phyloP scores from a whole-genome alignment of 2,113 vertebrate genomes.

The Atherinomorus stipes region DNA sequence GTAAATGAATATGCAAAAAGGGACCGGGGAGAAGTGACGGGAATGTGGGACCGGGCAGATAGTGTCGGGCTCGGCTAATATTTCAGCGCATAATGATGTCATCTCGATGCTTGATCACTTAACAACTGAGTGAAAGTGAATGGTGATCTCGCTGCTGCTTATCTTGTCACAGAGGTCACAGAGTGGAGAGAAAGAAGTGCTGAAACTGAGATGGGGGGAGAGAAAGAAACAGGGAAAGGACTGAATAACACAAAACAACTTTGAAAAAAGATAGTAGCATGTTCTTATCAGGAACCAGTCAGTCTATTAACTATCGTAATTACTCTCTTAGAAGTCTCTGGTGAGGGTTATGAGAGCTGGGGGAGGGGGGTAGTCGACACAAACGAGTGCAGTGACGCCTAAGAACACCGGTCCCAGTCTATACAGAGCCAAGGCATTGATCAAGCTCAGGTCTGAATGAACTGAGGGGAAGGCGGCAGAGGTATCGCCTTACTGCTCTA shows the following conservation, averaged over 20 bases:
- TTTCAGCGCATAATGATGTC: slow-evolving; percentile 67
- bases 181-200: background rate
- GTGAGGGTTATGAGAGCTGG: slow-evolving; percentile 23
- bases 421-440: slow-evolving; percentile 84
- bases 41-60: slow-evolving; percentile 35
- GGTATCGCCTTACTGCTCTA: slow-evolving; percentile 74
- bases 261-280: background rate
- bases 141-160: slow-evolving; percentile 46
- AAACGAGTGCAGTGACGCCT: slow-evolving; percentile 81
- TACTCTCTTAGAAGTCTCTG: slow-evolving; percentile 51
- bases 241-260: background rate
- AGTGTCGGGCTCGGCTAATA: slow-evolving; percentile 45
- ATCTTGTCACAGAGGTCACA: slow-evolving; percentile 56
- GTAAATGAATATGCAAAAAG: slow-evolving; percentile 75
- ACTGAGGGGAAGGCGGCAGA: slow-evolving; percentile 69
- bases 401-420: slow-evolving; percentile 73
- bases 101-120: slow-evolving; percentile 55
- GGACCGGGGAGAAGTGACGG: slow-evolving; percentile 31
- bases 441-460: slow-evolving; percentile 78
- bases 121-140: slow-evolving; percentile 53
- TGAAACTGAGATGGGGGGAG: slow-evolving; percentile 2
- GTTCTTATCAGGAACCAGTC: slow-evolving; percentile 19
- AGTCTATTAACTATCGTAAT: slow-evolving; percentile 47
- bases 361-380: slow-evolving; percentile 67
- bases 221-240: background rate